phyloP scores from a whole-genome alignment of 2,797 vertebrate genomes.

The Knipowitschia caucasica region DNA sequence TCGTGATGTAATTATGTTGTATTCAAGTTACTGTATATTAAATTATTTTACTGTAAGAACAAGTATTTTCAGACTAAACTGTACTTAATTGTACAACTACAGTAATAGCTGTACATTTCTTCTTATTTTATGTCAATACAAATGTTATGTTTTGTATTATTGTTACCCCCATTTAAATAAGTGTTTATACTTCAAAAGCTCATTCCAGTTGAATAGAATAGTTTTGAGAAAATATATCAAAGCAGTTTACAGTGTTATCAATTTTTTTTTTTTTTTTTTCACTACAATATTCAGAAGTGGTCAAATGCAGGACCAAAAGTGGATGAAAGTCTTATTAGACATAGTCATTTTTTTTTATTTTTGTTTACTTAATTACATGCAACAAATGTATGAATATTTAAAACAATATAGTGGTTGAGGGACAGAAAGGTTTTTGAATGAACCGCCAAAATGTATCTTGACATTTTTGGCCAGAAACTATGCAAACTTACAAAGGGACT shows the following conservation, averaged over 20 bases:
- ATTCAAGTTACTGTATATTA: constrained; percentile 35
- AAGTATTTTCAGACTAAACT: constrained; percentile 7
- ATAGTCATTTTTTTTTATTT: too few relatives aligned
- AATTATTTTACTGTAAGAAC: constrained; percentile 23
- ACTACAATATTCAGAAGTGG: not conserved
- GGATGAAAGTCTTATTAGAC: not conserved
- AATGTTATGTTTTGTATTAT: not conserved
- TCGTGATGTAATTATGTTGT: not conserved
- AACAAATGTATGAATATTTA: not conserved
- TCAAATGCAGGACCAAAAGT: not conserved
- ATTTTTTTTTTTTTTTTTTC: too few relatives aligned
- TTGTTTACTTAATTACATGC: too few relatives aligned
- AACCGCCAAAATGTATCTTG: not conserved
- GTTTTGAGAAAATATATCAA: not conserved
- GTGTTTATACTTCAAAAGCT: not conserved
- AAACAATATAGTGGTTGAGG: not conserved
- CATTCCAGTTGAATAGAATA: not conserved
- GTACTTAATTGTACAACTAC: constrained; percentile 35
- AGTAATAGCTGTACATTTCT: constrained; percentile 5
- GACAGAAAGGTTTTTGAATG: not conserved
- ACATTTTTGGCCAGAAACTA: not conserved
- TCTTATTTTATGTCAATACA: not conserved
- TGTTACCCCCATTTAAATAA: not conserved
- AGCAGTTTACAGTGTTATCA: too few relatives aligned
- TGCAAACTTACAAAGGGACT: not conserved